These are phyloP conservation scores for Aspiorhynchus laticeps DNA, from an alignment of 2,113 vertebrate species.

Conservation along the genomic window DNA sequence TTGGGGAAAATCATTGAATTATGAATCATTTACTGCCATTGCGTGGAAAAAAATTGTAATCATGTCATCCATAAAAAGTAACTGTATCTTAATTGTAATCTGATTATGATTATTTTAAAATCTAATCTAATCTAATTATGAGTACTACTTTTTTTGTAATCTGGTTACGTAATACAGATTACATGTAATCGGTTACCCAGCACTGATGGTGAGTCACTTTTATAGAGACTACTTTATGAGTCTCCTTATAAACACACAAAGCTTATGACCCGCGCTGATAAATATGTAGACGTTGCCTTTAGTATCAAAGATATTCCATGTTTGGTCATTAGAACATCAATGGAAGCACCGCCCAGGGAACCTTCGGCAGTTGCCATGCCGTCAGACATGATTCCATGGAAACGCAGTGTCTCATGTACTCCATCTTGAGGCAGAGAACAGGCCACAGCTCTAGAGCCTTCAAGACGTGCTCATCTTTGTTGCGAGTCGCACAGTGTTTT, in stretches of 20 bases:
- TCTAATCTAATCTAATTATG: too few species aligned
- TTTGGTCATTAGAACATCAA: not conserved
- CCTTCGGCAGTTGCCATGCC: slow-evolving; percentile 23
- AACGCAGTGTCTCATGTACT: slow-evolving; percentile 50
- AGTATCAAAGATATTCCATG: not conserved
- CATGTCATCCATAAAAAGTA: too few species aligned
- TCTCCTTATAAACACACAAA: not conserved
- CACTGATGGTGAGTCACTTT: not conserved
- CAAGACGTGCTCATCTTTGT: not conserved
- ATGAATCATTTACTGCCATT: too few species aligned
- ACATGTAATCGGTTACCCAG: not conserved
- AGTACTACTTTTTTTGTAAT: not conserved
- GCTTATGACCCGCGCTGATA: not conserved
- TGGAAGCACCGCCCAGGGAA: not conserved
- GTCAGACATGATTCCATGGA: slow-evolving; percentile 27
- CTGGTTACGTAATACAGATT: not conserved
- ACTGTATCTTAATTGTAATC: too few species aligned
- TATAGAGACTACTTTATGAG: not conserved
- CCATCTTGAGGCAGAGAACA: slow-evolving; percentile 50
- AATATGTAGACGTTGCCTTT: not conserved
- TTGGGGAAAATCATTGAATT: too few species aligned
- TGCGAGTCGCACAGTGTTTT: not conserved
- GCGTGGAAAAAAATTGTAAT: too few species aligned
- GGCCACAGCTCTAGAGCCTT: not conserved
- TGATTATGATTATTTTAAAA: too few species aligned